Percentiles rank a stretch among this genome's conserved stretches.
Conservation (phyloP, 1,140 invertebrate genomes). For the Plectrocnemia conspersa region DNA sequence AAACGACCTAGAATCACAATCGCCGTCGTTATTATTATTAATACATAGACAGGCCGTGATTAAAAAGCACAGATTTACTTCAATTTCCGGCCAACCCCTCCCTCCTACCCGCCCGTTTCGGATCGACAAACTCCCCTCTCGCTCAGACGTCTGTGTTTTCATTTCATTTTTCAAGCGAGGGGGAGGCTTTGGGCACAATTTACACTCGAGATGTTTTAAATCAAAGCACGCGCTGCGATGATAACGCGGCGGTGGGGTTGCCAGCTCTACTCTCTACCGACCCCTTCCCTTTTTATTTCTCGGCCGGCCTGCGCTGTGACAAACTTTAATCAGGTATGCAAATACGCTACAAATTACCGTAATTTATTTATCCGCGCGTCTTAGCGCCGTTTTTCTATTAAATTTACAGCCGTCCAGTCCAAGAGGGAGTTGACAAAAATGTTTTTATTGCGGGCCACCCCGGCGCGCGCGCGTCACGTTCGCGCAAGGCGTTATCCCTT, state of each 20-base stretch:
- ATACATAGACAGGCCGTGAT: conserved; percentile 5
- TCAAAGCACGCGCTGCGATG: neutral
- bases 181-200: conserved; percentile 5
- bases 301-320: neutral
- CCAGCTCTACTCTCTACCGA: neutral
- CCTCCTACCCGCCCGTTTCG: neutral
- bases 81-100: conserved; percentile 8
- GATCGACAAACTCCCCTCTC: neutral
- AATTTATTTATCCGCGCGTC: neutral
- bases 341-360: neutral
- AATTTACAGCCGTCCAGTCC: too few species aligned
- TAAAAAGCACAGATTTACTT: conserved; percentile 10
- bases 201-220: conserved; percentile 11
- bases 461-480: too few species aligned
- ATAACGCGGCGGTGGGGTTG: neutral
- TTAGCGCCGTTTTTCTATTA: too few species aligned
- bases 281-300: neutral
- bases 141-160: conserved; percentile 5
- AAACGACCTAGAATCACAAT: too few species aligned
- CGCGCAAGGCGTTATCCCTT: too few species aligned
- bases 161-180: conserved; percentile 16
- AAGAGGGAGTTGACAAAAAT: too few species aligned
- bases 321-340: conserved; percentile 10
- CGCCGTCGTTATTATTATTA: too few species aligned
- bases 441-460: too few species aligned